These are phyloP conservation scores for Ophioderma brevispina DNA, from an alignment of 35 echinoderm and acorn worm genomes.

Conservation along the genomic window DNA sequence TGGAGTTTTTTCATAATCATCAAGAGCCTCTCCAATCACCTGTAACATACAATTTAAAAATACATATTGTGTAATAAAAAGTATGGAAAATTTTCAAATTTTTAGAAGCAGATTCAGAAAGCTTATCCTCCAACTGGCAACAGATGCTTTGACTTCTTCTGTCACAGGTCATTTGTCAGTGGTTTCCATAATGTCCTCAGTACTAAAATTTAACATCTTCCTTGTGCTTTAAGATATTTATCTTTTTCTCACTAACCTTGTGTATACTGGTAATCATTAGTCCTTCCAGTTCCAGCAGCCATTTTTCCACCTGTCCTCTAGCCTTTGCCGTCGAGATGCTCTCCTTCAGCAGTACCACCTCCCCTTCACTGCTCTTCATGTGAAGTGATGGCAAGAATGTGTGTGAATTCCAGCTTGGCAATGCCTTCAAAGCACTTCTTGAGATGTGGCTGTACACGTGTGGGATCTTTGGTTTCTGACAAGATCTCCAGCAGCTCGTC, in stretches of 20 bases:
- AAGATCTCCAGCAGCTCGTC: slow-evolving; percentile 97
- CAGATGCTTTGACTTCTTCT: too few species aligned
- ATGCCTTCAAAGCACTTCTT: slow-evolving; percentile 99
- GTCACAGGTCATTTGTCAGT: too few species aligned
- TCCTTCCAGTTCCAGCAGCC: slow-evolving; percentile 87
- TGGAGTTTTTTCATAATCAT: slow-evolving; percentile 70
- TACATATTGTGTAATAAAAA: too few species aligned
- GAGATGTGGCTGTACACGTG: slow-evolving; percentile 98
- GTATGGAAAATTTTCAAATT: too few species aligned
- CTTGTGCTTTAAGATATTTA: too few species aligned
- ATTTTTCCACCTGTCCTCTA: slow-evolving; percentile 98
- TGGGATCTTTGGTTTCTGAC: slow-evolving; percentile 98
- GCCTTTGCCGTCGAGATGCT: slow-evolving; percentile 96
- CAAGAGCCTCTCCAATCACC: slow-evolving; percentile 88
- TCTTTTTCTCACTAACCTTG: too few species aligned
- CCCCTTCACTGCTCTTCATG: slow-evolving; percentile 99
- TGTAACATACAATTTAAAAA: slow-evolving; percentile 1
- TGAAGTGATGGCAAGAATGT: slow-evolving; percentile 98
- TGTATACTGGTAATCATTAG: slow-evolving; percentile 89
- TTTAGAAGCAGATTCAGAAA: too few species aligned
- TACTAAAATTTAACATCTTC: too few species aligned
- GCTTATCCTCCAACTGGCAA: too few species aligned
- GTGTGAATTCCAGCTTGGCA: slow-evolving; percentile 91
- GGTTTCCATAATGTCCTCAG: too few species aligned
- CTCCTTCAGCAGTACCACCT: slow-evolving; percentile 87